Evolutionary conservation across 2,888 invertebrate species (phyloP).

Genomic region (Spodoptera picta): DNA sequence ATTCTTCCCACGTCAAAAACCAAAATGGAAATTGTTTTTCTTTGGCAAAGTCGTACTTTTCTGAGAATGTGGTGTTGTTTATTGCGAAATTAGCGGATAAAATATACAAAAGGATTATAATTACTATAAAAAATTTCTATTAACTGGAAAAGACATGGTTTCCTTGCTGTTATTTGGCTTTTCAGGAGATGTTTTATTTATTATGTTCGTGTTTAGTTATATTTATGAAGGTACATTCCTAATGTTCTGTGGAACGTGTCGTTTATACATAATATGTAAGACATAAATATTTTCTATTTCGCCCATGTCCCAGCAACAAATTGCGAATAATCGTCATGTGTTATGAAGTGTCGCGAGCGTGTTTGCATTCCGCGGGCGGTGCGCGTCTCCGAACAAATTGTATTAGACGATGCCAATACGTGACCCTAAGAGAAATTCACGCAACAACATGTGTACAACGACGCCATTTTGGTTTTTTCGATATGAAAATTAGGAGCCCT

Average conservation of each 20-base stretch:
- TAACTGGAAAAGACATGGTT: neutral
- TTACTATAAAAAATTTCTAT: no score
- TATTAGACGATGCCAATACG: conserved; percentile 85
- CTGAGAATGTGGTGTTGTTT: conserved; percentile 15
- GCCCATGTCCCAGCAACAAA: conserved; percentile 64
- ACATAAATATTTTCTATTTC: conserved; percentile 58
- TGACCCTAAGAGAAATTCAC: conserved; percentile 77
- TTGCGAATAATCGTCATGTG: conserved; percentile 79
- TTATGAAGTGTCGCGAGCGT: conserved; percentile 74
- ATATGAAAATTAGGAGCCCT: conserved; percentile 75
- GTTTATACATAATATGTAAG: conserved; percentile 32
- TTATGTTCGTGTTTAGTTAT: no score
- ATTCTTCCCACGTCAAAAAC: conserved; percentile 24
- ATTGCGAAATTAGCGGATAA: conserved; percentile 11
- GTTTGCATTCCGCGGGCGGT: conserved; percentile 79
- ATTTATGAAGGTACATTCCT: conserved; percentile 10
- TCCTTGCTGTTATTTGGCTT: neutral
- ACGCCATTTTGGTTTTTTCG: conserved; percentile 71
- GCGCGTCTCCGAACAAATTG: conserved; percentile 83
- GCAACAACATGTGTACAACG: conserved; percentile 73
- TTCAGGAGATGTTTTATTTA: no score
- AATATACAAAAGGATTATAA: neutral
- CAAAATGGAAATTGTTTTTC: conserved; percentile 19
- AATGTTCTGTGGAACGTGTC: conserved; percentile 25
- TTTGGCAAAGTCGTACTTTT: neutral